Evolutionary conservation across 2,888 invertebrate genomes (phyloP).

Genomic region (Notodonta dromedarius): DNA sequence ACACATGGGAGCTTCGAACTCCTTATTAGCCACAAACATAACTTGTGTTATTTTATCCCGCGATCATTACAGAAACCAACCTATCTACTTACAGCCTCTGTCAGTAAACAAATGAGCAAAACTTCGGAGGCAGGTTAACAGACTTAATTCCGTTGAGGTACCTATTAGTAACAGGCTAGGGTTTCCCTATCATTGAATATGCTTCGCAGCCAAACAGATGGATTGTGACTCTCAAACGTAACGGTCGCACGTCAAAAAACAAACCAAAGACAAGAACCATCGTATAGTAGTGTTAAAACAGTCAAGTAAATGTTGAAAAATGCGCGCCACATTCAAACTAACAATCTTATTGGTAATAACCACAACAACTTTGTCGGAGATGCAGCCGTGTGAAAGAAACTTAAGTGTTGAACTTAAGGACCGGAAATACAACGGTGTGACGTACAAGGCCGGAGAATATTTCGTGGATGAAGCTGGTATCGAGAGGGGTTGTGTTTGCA

Average conservation of each 20-base stretch:
- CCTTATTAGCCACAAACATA: too few species aligned
- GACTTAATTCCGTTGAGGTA: too few species aligned
- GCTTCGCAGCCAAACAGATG: neutral
- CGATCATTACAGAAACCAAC: too few species aligned
- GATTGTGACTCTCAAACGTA: neutral
- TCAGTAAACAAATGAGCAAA: too few species aligned
- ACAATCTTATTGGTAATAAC: conserved; percentile 18
- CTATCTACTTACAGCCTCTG: too few species aligned
- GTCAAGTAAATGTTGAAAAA: neutral
- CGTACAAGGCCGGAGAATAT: conserved; percentile 50
- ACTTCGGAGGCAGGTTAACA: too few species aligned
- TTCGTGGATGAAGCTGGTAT: conserved; percentile 38
- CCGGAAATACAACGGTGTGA: conserved; percentile 37
- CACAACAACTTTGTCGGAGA: conserved; percentile 11
- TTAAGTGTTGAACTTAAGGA: conserved; percentile 18
- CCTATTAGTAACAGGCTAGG: neutral
- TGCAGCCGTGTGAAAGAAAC: conserved; percentile 21
- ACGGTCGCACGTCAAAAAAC: neutral
- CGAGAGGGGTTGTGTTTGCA: conserved; percentile 53
- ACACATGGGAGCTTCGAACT: too few species aligned
- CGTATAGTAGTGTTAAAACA: neutral
- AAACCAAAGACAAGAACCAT: neutral
- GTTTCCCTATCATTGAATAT: neutral
- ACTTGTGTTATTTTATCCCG: too few species aligned
- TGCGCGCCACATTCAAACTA: conserved; percentile 9